Conservation (phyloP, 2,113 vertebrate species). For the Epinephelus fuscoguttatus region DNA sequence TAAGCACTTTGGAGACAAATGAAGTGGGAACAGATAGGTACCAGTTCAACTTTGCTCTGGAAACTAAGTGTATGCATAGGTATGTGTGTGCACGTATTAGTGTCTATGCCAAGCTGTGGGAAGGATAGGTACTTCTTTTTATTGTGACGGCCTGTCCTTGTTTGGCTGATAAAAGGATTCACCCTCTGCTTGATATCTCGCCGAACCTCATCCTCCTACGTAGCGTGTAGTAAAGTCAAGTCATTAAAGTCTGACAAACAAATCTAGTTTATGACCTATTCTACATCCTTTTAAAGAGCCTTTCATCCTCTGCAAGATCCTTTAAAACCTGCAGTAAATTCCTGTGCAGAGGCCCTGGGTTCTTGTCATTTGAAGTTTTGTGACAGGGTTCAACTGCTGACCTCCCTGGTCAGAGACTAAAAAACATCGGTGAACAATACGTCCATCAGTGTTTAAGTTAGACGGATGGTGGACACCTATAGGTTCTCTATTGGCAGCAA, state of each 20-base stretch:
- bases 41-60: conserved; percentile 9
- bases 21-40: background rate
- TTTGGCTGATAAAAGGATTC: conserved; percentile 65
- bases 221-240: conserved; percentile 48
- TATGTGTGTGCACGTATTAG: background rate
- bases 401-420: conserved; percentile 10
- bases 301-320: conserved; percentile 64
- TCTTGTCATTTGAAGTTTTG: conserved; percentile 57
- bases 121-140: conserved; percentile 35
- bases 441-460: conserved; percentile 4
- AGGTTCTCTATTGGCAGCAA: too few species aligned
- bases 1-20: background rate
- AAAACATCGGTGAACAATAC: conserved; percentile 5
- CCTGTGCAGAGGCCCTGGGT: conserved; percentile 49
- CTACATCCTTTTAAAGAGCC: conserved; percentile 71
- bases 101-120: background rate
- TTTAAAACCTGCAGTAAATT: conserved; percentile 78
- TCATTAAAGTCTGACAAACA: conserved; percentile 76
- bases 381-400: conserved; percentile 60
- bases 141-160: conserved; percentile 58
- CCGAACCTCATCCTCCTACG: conserved; percentile 29
- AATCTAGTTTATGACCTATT: conserved; percentile 76
- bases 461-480: background rate
- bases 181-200: conserved; percentile 27
- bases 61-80: conserved; percentile 5